phyloP scores from a whole-genome alignment of 2,888 invertebrate genomes.

The Hybos culiciformis region DNA sequence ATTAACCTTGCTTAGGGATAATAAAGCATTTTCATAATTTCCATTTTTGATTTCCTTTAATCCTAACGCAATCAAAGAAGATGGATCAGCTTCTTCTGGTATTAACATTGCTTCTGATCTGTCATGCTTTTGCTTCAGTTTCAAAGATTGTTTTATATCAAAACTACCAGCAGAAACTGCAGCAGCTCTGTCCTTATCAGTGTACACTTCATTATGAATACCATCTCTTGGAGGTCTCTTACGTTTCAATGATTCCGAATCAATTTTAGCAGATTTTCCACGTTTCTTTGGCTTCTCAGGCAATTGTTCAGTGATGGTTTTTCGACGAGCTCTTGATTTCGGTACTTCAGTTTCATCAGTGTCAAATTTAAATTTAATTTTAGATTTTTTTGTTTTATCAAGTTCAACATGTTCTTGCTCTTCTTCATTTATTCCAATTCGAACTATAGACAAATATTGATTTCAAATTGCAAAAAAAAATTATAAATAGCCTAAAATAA shows the following conservation, averaged over 20 bases:
- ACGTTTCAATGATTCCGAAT: slow-evolving; percentile 24
- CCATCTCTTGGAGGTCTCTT: slow-evolving; percentile 31
- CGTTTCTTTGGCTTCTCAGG: slow-evolving; percentile 14
- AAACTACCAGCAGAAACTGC: slow-evolving; percentile 64
- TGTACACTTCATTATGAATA: slow-evolving; percentile 67
- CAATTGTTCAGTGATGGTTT: slow-evolving; percentile 7
- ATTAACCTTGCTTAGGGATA: slow-evolving; percentile 62
- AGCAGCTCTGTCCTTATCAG: slow-evolving; percentile 82
- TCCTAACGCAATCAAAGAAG: slow-evolving; percentile 60
- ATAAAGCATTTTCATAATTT: slow-evolving; percentile 54
- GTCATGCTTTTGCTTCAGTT: slow-evolving; percentile 65
- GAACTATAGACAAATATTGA: no score
- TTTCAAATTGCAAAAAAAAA: no score
- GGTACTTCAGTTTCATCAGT: neutral
- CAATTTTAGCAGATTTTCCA: slow-evolving; percentile 23
- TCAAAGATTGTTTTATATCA: slow-evolving; percentile 75
- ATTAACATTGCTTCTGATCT: slow-evolving; percentile 55
- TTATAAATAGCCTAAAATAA: no score
- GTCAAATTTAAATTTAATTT: neutral
- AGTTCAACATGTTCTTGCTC: slow-evolving; percentile 33
- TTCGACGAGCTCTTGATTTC: slow-evolving; percentile 14
- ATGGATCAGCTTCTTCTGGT: slow-evolving; percentile 66
- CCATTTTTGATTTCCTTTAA: slow-evolving; percentile 63
- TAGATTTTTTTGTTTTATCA: slow-evolving; percentile 2
- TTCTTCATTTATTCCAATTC: slow-evolving; percentile 49